Conservation (phyloP, 2,113 vertebrate species). For the Bolborhynchus lineola region DNA sequence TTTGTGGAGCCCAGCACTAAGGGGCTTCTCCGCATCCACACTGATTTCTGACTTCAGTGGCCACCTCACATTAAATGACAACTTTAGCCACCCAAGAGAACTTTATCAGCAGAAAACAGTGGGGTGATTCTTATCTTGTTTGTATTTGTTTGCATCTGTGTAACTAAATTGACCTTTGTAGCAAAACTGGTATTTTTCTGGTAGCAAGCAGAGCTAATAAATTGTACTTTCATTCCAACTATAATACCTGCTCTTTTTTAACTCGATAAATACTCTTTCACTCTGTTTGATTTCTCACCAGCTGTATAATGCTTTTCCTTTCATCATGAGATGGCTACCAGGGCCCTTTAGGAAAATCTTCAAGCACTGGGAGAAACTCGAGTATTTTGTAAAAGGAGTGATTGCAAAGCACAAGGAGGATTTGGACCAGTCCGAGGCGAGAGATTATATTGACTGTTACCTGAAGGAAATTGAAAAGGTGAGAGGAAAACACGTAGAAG, state of each 20-base stretch:
- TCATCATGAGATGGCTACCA: constrained; percentile 79
- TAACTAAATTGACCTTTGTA: not conserved
- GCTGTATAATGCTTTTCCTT: constrained; percentile 77
- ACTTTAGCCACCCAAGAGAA: not conserved
- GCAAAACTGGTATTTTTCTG: not conserved
- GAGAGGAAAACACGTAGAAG: not conserved
- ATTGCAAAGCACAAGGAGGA: constrained; percentile 76
- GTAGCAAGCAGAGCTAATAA: not conserved
- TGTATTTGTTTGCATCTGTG: not conserved
- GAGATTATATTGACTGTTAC: constrained; percentile 84
- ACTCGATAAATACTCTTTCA: not conserved
- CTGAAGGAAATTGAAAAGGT: constrained; percentile 84
- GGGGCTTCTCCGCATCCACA: not conserved
- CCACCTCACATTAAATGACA: not conserved
- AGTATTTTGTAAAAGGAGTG: constrained; percentile 56
- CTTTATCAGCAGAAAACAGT: not conserved
- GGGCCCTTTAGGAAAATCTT: constrained; percentile 76
- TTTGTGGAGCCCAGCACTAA: not conserved
- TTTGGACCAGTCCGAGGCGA: constrained; percentile 69
- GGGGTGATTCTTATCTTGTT: not conserved
- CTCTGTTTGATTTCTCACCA: constrained; percentile 48
- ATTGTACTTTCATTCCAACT: not conserved
- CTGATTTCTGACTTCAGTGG: not conserved
- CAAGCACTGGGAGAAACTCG: constrained; percentile 46
- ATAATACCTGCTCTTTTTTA: not conserved